A percentile compares a stretch with the other conserved stretches of the same genome.
These are phyloP conservation scores for Ctenicera cuprea DNA, from an alignment of 2,888 invertebrate genomes.

Conservation along the genomic window DNA sequence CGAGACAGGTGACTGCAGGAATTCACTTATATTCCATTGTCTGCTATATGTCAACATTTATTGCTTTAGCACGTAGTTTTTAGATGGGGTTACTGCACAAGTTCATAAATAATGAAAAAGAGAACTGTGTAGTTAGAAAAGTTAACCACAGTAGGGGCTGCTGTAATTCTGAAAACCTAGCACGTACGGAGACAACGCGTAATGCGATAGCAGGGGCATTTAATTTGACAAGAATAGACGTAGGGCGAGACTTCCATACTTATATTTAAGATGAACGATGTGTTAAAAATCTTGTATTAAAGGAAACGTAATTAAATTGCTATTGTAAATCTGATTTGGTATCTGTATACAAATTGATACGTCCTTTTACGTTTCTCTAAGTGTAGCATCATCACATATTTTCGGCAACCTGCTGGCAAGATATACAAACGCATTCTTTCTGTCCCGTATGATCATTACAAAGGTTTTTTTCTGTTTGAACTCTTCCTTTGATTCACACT, in stretches of 20 bases:
- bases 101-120: conserved; percentile 34
- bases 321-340: no score
- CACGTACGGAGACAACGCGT: conserved; percentile 31
- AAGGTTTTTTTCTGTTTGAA: conserved; percentile 24
- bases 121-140: conserved; percentile 25
- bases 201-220: conserved; percentile 31
- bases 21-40: conserved; percentile 8
- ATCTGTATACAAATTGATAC: no score
- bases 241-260: conserved; percentile 29
- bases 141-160: conserved; percentile 26
- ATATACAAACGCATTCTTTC: conserved; percentile 20
- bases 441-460: conserved; percentile 7
- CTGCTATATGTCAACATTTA: neutral
- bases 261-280: conserved; percentile 10
- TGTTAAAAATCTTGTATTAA: neutral
- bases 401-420: neutral
- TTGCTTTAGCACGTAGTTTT: conserved; percentile 20
- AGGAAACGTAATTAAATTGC: no score
- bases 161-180: conserved; percentile 25
- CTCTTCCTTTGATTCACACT: conserved; percentile 21
- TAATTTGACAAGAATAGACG: conserved; percentile 31
- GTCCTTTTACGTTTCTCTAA: neutral
- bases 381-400: neutral
- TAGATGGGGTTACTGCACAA: neutral
- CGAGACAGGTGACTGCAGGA: neutral